A percentile compares a stretch with the other conserved stretches of the same genome.
Conservation (phyloP, 2,888 invertebrate genomes). For the Caenorhabditis sp. region DNA sequence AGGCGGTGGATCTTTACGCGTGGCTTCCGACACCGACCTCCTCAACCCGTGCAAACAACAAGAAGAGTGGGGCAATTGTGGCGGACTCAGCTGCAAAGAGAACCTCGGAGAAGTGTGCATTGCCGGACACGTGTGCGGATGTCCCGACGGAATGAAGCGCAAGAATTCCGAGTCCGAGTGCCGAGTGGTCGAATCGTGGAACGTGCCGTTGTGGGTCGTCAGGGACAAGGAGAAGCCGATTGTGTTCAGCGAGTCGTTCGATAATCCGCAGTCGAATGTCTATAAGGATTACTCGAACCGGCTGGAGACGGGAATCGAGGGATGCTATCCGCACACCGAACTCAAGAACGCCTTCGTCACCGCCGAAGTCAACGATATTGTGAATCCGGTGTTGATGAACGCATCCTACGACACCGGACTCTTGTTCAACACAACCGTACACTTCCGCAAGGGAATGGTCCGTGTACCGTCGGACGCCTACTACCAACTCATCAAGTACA, state of each 20-base stretch:
- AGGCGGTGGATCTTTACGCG: slow-evolving; percentile 72
- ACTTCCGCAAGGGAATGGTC: slow-evolving; percentile 77
- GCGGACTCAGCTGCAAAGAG: slow-evolving; percentile 70
- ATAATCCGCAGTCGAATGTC: slow-evolving; percentile 71
- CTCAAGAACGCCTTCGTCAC: slow-evolving; percentile 73
- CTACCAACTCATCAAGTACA: slow-evolving; percentile 73
- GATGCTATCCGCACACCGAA: slow-evolving; percentile 77
- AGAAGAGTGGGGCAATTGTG: slow-evolving; percentile 71
- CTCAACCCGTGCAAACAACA: slow-evolving; percentile 74
- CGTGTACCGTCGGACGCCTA: slow-evolving; percentile 76
- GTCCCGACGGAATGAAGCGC: slow-evolving; percentile 76
- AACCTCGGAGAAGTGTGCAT: slow-evolving; percentile 74
- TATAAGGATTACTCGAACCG: slow-evolving; percentile 65
- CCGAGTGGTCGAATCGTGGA: slow-evolving; percentile 76
- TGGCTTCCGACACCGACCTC: slow-evolving; percentile 75
- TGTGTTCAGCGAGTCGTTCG: slow-evolving; percentile 69
- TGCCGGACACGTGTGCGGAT: slow-evolving; percentile 76
- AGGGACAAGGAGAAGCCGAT: slow-evolving; percentile 71
- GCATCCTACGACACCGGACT: slow-evolving; percentile 77
- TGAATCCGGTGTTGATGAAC: slow-evolving; percentile 73
- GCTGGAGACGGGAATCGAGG: slow-evolving; percentile 73
- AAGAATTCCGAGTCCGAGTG: slow-evolving; percentile 67
- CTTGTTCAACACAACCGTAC: slow-evolving; percentile 77
- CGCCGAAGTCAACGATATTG: slow-evolving; percentile 77
- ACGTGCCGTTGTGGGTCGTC: slow-evolving; percentile 76